Percentiles rank a stretch among this genome's conserved stretches.
These are phyloP conservation scores for Micrasema longulum DNA, from an alignment of 1,140 invertebrate genomes.

Conservation along the genomic window DNA sequence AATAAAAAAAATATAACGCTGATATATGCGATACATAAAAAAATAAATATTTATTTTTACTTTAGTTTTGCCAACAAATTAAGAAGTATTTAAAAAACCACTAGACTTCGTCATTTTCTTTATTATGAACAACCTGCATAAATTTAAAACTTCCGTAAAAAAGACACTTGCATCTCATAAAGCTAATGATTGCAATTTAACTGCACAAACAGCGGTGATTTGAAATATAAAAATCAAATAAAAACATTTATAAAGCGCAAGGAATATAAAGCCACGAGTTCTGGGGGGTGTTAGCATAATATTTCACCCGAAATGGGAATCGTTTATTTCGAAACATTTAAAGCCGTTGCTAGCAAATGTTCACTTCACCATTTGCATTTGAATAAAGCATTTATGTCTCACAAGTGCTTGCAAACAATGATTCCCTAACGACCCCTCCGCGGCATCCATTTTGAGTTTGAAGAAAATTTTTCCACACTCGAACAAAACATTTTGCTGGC, in stretches of 20 bases:
- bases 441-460: conserved; percentile 36
- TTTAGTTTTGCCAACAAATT: no score
- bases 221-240: neutral
- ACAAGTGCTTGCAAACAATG: conserved; percentile 47
- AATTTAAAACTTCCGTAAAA: neutral
- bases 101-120: no score
- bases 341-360: conserved; percentile 24
- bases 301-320: neutral
- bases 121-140: no score
- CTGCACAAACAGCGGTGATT: neutral
- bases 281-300: neutral
- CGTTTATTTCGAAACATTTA: conserved; percentile 16
- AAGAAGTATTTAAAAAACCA: no score
- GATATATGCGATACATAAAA: no score
- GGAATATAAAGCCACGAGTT: neutral
- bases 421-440: conserved; percentile 41
- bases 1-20: no score
- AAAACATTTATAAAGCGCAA: no score
- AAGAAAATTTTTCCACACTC: conserved; percentile 35
- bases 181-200: neutral
- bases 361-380: conserved; percentile 42
- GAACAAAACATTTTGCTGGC: neutral
- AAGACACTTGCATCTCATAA: neutral
- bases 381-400: conserved; percentile 42
- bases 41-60: no score